Base-by-base conservation (phyloP, 1,140 invertebrate genomes). In the Drosophila persimilis region DNA sequence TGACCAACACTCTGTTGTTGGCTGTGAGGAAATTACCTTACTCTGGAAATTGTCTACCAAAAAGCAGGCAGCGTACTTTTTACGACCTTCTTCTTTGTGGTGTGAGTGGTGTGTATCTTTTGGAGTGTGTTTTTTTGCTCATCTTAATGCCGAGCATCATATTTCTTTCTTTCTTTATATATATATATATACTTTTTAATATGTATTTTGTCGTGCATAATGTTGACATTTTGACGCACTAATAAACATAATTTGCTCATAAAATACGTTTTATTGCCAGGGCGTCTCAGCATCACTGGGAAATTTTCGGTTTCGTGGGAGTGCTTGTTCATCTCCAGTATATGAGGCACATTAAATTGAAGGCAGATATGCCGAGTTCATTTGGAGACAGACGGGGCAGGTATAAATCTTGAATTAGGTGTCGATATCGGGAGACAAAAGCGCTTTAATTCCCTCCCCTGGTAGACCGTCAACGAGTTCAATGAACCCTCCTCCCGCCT, bases 181-280 rank as follows among this genome's bases (percentile, higher is more conserved):
- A 59, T 51, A 69, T 46, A 62, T 47, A 65, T 46, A 59, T 51
- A 65, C 67, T 74, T 74, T 74, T 85, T 86, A 86, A 85, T 77
- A 74, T 57, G 80, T 62, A 67, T 86, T 88, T 78, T 76, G 58
- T 73, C 66, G 84, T 80, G 74, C 73, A 83, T 83, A 86, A 86
- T 81, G 78, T 73, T 88, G 83, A 88, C 83, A 86, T 86, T 88
- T 78, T 75, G 83, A 86, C 83, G 78, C 84, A 77, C 83, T 88
- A 88, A 88, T 88, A 88, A 88, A 88, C 83, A 88, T 88, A 88
- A 88, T 88, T 88, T 79, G 75, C 78, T 66, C 83, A 71, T 88
- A 88, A 88, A 89, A 88, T 72, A 88, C 73, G 71, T 83, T 88
- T 81, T 83, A 83, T 83, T 88, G 83, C 83, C 58, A 4, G 44